A percentile compares a stretch with the other conserved stretches of the same genome.
These are phyloP conservation scores for Pardalotus punctatus DNA, from an alignment of 2,113 vertebrate genomes.

Conservation along the genomic window DNA sequence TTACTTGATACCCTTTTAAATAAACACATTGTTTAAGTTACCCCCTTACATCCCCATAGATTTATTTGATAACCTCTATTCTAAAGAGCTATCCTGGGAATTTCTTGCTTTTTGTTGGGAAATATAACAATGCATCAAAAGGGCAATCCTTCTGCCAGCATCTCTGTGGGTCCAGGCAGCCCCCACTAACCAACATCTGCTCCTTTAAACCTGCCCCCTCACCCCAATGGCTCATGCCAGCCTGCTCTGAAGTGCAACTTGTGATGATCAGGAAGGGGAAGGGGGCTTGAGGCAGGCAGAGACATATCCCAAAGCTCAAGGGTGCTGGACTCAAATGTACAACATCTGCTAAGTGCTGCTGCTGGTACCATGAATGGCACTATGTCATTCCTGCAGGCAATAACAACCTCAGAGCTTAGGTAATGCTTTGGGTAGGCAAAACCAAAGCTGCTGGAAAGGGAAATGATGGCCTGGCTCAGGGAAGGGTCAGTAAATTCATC, in stretches of 20 bases:
- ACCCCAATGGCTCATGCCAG: not conserved
- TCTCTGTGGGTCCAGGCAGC: not conserved
- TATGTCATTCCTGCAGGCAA: not conserved
- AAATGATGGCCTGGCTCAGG: not conserved
- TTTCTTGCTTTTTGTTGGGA: not conserved
- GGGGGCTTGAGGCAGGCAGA: not conserved
- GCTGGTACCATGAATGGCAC: not conserved
- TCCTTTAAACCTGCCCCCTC: not conserved
- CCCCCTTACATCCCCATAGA: not conserved
- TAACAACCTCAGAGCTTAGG: not conserved
- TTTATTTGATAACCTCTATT: not conserved
- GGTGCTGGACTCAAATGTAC: not conserved
- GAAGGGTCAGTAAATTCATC: not conserved
- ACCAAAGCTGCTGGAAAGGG: not conserved
- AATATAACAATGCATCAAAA: not conserved
- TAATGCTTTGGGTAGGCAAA: not conserved
- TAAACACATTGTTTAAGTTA: not conserved
- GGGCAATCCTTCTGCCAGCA: not conserved
- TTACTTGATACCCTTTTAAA: not conserved
- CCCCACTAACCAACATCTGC: fast-evolving
- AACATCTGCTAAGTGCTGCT: not conserved
- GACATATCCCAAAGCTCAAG: not conserved
- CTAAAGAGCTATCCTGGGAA: not conserved
- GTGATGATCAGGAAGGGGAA: not conserved
- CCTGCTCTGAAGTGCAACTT: not conserved